Evolutionary conservation across 2,888 invertebrate genomes (phyloP).

Genomic region (Dione vanillae): DNA sequence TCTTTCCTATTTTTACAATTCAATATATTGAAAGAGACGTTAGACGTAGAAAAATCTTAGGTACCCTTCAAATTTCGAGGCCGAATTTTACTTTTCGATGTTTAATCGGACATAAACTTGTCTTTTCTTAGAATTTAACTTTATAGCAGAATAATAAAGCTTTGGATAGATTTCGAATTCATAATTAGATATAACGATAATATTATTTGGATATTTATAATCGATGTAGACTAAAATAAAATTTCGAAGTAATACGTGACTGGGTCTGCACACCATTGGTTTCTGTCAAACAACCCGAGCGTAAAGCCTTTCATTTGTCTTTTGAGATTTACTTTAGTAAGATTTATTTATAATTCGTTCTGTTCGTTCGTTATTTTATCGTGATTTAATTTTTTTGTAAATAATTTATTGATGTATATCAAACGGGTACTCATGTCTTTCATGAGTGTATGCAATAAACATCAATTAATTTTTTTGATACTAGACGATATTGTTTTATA

Average conservation of each 20-base stretch:
- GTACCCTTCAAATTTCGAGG: not conserved
- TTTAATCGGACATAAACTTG: not conserved
- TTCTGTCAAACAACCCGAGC: not conserved
- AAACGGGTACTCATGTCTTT: not conserved
- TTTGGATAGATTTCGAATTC: not conserved
- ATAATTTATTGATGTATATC: not conserved
- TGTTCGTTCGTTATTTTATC: not conserved
- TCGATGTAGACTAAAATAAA: not conserved
- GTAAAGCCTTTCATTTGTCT: slow-evolving; percentile 7
- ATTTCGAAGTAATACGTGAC: not conserved
- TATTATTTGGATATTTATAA: not conserved
- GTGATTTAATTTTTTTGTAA: not conserved
- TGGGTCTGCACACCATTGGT: not conserved
- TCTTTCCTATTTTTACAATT: not conserved
- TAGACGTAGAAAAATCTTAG: not conserved
- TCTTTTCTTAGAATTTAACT: not conserved
- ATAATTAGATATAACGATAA: no score
- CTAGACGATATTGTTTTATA: no score
- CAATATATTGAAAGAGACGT: not conserved
- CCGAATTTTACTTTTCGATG: not conserved
- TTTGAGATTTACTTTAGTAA: slow-evolving; percentile 1
- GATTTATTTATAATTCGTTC: not conserved
- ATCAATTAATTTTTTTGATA: no score
- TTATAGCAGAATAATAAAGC: not conserved
- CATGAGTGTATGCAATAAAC: no score